phyloP scores from a whole-genome alignment of 64 coral and sea anemone genomes.

The Trachythela sp. region DNA sequence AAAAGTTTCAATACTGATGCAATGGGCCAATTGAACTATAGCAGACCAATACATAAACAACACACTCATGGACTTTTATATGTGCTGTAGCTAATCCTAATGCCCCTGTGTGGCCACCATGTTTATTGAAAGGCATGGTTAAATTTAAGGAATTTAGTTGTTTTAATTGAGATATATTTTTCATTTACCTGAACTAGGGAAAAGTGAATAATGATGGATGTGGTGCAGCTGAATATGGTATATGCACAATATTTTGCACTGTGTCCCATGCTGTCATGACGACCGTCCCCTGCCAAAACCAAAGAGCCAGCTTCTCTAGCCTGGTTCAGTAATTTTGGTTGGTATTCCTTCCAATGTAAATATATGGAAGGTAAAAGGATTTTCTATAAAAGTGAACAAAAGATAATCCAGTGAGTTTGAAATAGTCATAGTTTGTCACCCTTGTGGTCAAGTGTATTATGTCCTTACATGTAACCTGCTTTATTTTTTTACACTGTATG shows the following conservation, averaged over 20 bases:
- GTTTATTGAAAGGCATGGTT: too few species aligned
- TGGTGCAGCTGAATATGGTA: conserved; percentile 5
- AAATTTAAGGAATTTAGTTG: too few species aligned
- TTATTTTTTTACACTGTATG: too few species aligned
- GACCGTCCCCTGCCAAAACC: background rate
- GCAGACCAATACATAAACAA: too few species aligned
- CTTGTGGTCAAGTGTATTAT: too few species aligned
- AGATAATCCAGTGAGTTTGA: too few species aligned
- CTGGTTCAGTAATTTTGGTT: background rate
- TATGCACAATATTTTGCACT: background rate
- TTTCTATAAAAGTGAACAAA: background rate
- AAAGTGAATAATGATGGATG: background rate
- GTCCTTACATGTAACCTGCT: too few species aligned
- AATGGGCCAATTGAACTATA: too few species aligned
- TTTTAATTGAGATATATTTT: background rate
- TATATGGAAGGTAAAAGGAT: background rate
- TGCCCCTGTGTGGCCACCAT: too few species aligned
- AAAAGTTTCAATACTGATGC: too few species aligned
- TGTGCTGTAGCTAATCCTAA: background rate
- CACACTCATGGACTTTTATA: too few species aligned
- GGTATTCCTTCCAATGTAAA: background rate
- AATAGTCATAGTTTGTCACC: too few species aligned
- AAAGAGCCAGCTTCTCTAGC: background rate
- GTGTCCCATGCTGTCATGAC: background rate
- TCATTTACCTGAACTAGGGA: background rate